Evolutionary conservation across 2,113 vertebrate genomes (phyloP), one percentile per base, ranked within the genome.

Genomic region (Cololabis saira): DNA sequence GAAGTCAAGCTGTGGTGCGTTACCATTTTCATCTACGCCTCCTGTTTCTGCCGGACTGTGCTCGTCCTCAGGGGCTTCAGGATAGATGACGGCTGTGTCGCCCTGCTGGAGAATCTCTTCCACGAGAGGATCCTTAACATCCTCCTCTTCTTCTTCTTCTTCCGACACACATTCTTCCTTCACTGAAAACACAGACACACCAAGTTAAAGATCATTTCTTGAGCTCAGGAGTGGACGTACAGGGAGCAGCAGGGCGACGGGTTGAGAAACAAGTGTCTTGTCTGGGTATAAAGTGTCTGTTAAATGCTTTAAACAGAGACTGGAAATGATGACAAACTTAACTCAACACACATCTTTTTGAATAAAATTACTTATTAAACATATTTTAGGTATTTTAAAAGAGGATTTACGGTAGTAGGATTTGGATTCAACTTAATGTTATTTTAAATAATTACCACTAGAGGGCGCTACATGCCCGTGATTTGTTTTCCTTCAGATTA

Each of bases 11-110:
- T 10, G 14, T 2, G 55, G 11, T n/a, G 21, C 19, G 12, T 75
- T 95, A 98, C 97, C 97, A 19, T 97, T 98, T 91, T 99, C 96
- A 71, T 98, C 97, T 0, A 95, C 96, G 50, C 94, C 95, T 43
- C 93, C 93, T 3, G 93, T 94, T 83, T 98, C 96, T 3, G 95
- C 95, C 0, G 94, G 96, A 82, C 94, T 94, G 89, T 93, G 96
- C 89, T 97, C 95, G 22, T 97, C 96, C 53, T 98, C 95, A 0
- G 96, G 96, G 47, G 95, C 94, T 83, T 97, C 95, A 0, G 96
- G 95, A 44, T 95, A 97, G 84, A 97, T 96, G 80, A 95, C 89
- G 72, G 95, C 92, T 2, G 94, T 96, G 79, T 96, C 96, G 60
- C 94, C 93, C 87, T 98, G 95, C 47, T 95, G 93, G 70, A 96